Percentiles rank a stretch among this genome's conserved stretches.
Evolutionary conservation across 64 coral and sea anemone genomes (phyloP).

Genomic region (Pachyseris speciosa): DNA sequence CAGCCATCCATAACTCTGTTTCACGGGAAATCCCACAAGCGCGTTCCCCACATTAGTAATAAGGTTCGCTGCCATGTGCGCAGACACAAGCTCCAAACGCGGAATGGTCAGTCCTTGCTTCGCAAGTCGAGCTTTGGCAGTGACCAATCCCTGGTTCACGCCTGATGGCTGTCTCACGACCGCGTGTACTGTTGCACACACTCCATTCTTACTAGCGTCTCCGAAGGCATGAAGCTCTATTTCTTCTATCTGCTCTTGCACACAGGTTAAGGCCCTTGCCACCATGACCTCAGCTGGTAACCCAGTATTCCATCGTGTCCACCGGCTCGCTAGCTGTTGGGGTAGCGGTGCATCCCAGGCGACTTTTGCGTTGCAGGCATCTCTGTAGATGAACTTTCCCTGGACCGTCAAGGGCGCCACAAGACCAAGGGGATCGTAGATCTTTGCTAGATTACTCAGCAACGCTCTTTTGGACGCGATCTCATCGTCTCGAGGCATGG

Average conservation of each 20-base stretch:
- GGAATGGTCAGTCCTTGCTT: too few species aligned
- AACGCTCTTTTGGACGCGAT: not conserved
- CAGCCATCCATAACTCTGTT: not conserved
- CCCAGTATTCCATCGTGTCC: too few species aligned
- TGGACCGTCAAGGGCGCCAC: not conserved
- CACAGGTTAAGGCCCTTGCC: not conserved
- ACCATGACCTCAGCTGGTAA: not conserved
- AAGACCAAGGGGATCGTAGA: too few species aligned
- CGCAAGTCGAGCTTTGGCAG: not conserved
- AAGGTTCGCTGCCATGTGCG: too few species aligned
- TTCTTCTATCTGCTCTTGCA: not conserved
- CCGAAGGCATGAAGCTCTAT: constrained; percentile 34
- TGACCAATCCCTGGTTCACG: not conserved
- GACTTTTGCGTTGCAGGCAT: not conserved
- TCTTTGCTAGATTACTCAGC: too few species aligned
- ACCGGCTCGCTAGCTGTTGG: not conserved
- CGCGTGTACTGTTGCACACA: not conserved
- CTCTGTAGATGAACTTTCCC: too few species aligned
- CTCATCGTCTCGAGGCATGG: not conserved
- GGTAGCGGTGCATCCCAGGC: constrained; percentile 2
- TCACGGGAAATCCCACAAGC: not conserved
- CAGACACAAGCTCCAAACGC: too few species aligned
- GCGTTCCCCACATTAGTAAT: not conserved
- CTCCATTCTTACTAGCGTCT: constrained; percentile 10
- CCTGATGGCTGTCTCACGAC: not conserved